These are phyloP conservation scores for Hirtodrosophila histrioides DNA, from an alignment of 2,888 invertebrate genomes.

Conservation along the genomic window DNA sequence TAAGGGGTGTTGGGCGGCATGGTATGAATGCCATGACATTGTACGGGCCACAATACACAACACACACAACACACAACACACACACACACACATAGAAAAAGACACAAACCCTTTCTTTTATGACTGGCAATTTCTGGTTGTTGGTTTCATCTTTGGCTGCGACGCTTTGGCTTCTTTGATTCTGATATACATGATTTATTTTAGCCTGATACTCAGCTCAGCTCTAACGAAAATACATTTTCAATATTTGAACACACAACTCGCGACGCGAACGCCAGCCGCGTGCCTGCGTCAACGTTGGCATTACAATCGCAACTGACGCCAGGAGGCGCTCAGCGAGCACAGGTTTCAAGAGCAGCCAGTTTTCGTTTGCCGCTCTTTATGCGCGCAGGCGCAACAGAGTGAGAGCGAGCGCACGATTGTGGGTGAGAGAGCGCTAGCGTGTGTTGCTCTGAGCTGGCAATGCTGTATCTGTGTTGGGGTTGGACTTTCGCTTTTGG, in stretches of 20 bases:
- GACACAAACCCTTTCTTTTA: conserved; percentile 70
- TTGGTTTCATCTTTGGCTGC: conserved; percentile 78
- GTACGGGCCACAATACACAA: conserved; percentile 61
- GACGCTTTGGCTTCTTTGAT: conserved; percentile 68
- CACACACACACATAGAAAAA: conserved; percentile 12
- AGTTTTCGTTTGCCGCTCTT: conserved; percentile 16
- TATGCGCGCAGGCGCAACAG: conserved; percentile 25
- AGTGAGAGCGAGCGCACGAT: conserved; percentile 30
- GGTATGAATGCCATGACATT: conserved; percentile 57
- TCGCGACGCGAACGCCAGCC: conserved; percentile 72
- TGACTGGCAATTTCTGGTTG: conserved; percentile 78
- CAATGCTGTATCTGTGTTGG: conserved; percentile 49
- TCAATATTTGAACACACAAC: conserved; percentile 40
- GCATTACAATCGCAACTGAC: conserved; percentile 76
- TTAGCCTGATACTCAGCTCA: conserved; percentile 35
- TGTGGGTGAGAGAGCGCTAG: background rate
- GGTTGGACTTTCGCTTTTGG: conserved; percentile 67
- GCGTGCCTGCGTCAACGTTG: conserved; percentile 68
- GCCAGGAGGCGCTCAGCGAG: conserved; percentile 26
- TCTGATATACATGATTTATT: conserved; percentile 73
- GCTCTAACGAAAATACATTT: conserved; percentile 52
- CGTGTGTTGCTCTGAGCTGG: conserved; percentile 23
- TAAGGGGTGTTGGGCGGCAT: background rate
- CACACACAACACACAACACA: conserved; percentile 17
- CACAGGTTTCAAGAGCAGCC: conserved; percentile 19